Evolutionary conservation across 2,888 invertebrate species (phyloP).

Genomic region (Heliconius erato): DNA sequence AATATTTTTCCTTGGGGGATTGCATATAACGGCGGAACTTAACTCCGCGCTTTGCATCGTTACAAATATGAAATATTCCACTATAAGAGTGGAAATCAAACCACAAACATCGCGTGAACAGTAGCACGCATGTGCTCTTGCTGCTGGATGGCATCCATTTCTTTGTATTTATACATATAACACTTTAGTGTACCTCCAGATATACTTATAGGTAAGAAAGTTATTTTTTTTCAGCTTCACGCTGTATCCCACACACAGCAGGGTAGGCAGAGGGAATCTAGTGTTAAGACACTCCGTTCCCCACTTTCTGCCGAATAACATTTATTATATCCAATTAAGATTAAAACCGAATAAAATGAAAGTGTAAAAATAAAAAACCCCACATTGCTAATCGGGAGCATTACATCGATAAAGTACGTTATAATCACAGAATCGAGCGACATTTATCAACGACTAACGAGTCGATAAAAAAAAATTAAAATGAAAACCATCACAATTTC

Average conservation of each 20-base stretch:
- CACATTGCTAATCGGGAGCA: conserved; percentile 71
- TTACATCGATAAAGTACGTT: conserved; percentile 76
- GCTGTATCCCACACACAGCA: too few relatives aligned
- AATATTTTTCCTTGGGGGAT: too few relatives aligned
- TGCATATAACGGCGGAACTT: too few relatives aligned
- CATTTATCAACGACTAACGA: conserved; percentile 80
- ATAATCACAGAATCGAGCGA: conserved; percentile 76
- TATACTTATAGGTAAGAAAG: background rate
- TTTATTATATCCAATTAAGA: conserved; percentile 8
- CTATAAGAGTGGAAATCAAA: too few relatives aligned
- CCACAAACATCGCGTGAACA: too few relatives aligned
- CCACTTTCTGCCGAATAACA: background rate
- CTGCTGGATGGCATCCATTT: background rate
- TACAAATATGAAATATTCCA: too few relatives aligned
- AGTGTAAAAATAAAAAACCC: conserved; percentile 60
- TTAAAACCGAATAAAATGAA: conserved; percentile 45
- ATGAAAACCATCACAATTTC: conserved; percentile 74
- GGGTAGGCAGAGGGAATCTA: too few relatives aligned
- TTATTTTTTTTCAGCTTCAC: too few relatives aligned
- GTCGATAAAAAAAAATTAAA: conserved; percentile 74
- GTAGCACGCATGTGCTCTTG: too few relatives aligned
- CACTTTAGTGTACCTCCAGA: background rate
- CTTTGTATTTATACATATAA: background rate
- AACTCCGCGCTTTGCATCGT: too few relatives aligned
- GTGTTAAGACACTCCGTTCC: too few relatives aligned